These are phyloP conservation scores for Bolinopsis microptera DNA, from an alignment of 37 sponge, comb jelly and placozoan species.

Conservation along the genomic window DNA sequence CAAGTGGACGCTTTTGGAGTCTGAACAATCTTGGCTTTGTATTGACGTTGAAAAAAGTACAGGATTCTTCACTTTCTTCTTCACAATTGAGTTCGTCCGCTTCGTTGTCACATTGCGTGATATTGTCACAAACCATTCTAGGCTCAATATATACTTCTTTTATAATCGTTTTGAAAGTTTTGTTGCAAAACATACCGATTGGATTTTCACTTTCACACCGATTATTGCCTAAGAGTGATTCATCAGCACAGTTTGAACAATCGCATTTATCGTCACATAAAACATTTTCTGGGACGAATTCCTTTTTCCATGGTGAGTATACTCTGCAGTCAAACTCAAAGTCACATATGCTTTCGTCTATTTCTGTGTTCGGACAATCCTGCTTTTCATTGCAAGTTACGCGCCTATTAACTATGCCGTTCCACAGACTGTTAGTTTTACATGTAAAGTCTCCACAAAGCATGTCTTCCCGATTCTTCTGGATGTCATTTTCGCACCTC, in stretches of 20 bases:
- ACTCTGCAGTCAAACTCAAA: neutral
- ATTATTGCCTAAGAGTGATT: neutral
- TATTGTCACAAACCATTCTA: neutral
- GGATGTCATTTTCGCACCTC: neutral
- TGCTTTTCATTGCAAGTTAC: neutral
- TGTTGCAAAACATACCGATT: neutral
- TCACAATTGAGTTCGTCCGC: neutral
- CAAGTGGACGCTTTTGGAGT: neutral
- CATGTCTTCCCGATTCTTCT: neutral
- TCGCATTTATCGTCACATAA: neutral
- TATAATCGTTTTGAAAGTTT: neutral
- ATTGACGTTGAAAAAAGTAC: neutral
- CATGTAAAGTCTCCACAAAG: slow-evolving; percentile 1
- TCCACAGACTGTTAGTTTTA: neutral
- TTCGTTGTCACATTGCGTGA: neutral
- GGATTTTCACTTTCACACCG: neutral
- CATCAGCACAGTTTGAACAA: neutral
- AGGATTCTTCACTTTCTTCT: neutral
- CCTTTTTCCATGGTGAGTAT: neutral
- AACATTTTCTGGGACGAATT: neutral
- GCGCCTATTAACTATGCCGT: neutral
- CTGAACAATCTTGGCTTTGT: neutral
- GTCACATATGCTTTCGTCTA: neutral
- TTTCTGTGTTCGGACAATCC: neutral
- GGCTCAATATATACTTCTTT: neutral